These are phyloP conservation scores for Anser brachyrhynchus DNA, from an alignment of 2,113 vertebrate species.

Conservation along the genomic window DNA sequence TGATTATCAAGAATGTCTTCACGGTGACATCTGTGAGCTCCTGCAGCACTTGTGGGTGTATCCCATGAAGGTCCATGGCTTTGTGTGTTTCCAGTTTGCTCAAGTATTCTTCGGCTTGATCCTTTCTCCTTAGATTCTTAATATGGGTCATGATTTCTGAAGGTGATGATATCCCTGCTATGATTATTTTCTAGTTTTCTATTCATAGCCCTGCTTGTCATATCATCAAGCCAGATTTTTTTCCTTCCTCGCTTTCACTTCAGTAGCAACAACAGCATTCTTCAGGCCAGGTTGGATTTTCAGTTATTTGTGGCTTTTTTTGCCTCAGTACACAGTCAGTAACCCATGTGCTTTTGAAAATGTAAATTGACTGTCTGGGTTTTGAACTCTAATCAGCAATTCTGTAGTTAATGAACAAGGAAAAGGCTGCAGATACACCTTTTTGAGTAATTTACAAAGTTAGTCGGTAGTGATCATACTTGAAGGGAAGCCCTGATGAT, in stretches of 20 bases:
- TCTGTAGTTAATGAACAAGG: not conserved
- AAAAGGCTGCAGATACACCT: not conserved
- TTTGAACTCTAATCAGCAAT: not conserved
- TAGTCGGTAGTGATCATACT: not conserved
- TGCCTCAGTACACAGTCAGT: not conserved
- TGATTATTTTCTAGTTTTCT: not conserved
- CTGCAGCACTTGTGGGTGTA: fast-evolving
- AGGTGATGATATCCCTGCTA: not conserved
- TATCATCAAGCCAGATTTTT: not conserved
- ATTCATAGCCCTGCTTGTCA: not conserved
- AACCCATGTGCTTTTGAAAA: not conserved
- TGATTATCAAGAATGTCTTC: not conserved
- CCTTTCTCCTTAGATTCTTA: not conserved
- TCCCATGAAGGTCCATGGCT: not conserved
- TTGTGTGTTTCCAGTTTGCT: not conserved
- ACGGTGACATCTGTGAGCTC: not conserved
- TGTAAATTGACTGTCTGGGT: not conserved
- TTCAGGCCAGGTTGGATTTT: not conserved
- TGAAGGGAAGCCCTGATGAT: not conserved
- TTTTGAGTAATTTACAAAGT: not conserved
- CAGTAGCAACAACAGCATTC: not conserved
- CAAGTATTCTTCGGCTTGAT: not conserved
- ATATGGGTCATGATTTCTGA: not conserved
- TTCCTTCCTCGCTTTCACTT: not conserved
- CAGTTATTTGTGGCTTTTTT: not conserved